Base-by-base conservation (phyloP, 1,140 invertebrate species). In the Cotesia glomerata region DNA sequence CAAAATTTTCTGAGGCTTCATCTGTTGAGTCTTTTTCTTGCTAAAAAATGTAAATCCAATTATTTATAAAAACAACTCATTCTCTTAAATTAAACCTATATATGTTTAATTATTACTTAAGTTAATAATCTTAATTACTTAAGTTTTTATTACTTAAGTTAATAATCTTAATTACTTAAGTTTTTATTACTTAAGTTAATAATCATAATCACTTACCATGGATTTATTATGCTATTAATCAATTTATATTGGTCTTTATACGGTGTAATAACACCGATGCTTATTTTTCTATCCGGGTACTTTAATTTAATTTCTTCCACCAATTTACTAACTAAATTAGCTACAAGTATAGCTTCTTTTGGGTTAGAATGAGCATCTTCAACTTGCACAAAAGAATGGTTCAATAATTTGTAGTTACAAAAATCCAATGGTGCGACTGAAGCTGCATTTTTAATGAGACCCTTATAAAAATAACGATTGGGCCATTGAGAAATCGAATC, bases 401-500 rank as follows among this genome's bases (percentile, higher is more conserved):
- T 88, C 0, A 92, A 78, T 3, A 93, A 79, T 34, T 88, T 75
- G 76, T 92, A 93, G 0, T 90, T 85, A 7, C 83, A 77, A n/a
- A 89, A 77, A 3, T 82, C 82, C 11, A 80, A 85, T 26, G 64
- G 7, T 34, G 34, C 69, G 3, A 56, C 5, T 0, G 78, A 61
- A 36, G 77, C 45, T 84, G 79, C 75, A 82, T 91, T 92, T 69
- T 86, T 80, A 14, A 95, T 76, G 58, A 32, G 51, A 13, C 86
- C 86, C 13, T 88, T 83, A 84, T 97, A 97, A 85, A 96, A 95
- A 14, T 91, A 88, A 11, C 88, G 80, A 78, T 91, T 92, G 1
- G 93, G 93, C 86, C 91, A 94, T 39, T 83, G 76, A 14, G 89
- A 90, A 69, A 95, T 94, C 74, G 91, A 91, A 49, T 89, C 88